Percentiles rank a stretch among this genome's conserved stretches.
Conservation (phyloP, 2,888 invertebrate species). For the Miltochrista miniata region DNA sequence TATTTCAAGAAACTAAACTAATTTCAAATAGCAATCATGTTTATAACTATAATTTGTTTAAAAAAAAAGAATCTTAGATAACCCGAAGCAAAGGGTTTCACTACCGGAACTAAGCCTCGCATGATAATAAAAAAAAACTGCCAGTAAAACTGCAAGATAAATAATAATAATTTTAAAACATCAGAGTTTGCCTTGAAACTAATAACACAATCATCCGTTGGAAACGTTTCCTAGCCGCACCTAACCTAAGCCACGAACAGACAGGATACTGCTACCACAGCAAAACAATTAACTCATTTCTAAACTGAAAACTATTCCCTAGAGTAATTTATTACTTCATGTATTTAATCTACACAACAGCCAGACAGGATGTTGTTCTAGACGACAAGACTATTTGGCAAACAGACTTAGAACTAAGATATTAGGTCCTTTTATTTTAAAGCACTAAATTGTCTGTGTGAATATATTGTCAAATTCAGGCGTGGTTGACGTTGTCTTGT, state of each 20-base stretch:
- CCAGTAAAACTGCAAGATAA: too few relatives aligned
- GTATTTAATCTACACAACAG: slow-evolving; percentile 19
- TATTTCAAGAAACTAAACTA: too few relatives aligned
- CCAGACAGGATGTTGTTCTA: slow-evolving; percentile 32
- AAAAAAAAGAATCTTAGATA: too few relatives aligned
- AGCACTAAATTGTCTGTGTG: slow-evolving; percentile 20
- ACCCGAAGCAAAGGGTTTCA: too few relatives aligned
- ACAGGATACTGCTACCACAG: not conserved
- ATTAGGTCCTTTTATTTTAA: slow-evolving; percentile 24
- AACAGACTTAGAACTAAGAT: slow-evolving; percentile 12
- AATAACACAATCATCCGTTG: too few relatives aligned
- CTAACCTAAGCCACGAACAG: not conserved
- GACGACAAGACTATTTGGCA: slow-evolving; percentile 31
- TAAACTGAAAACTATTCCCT: slow-evolving; percentile 33
- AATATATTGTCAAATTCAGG: slow-evolving; percentile 30
- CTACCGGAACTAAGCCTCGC: too few relatives aligned
- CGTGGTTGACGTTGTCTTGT: slow-evolving; percentile 18
- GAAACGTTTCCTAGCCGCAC: not conserved
- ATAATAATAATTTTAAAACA: too few relatives aligned
- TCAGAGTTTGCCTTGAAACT: too few relatives aligned
- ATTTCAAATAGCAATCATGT: too few relatives aligned
- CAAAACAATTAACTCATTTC: slow-evolving; percentile 35
- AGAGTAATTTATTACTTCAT: slow-evolving; percentile 11
- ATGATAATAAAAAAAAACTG: too few relatives aligned
- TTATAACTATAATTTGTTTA: too few relatives aligned